These are phyloP conservation scores for Heliangelus exortis DNA, from an alignment of 2,797 vertebrate species.

Conservation along the genomic window DNA sequence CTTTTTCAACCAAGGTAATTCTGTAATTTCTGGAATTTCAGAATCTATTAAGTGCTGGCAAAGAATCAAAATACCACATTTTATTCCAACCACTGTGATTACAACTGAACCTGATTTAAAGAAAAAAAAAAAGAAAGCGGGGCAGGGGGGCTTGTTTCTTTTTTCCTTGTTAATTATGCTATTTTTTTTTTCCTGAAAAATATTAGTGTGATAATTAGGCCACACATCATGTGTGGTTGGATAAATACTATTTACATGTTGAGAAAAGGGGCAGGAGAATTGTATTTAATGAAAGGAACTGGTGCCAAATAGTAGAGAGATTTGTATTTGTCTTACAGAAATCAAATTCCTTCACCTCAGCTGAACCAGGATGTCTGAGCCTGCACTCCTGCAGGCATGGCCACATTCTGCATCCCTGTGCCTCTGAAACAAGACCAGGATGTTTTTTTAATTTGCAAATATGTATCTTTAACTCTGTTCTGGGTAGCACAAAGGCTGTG, in stretches of 20 bases:
- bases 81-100: conserved; percentile 6
- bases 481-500: neutral
- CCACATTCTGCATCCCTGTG: neutral
- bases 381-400: neutral
- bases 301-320: conserved; percentile 26
- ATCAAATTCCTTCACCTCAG: neutral
- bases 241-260: conserved; percentile 39
- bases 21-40: neutral
- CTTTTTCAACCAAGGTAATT: too few relatives aligned
- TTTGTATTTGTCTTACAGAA: neutral
- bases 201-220: conserved; percentile 51
- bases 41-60: neutral
- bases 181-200: conserved; percentile 11
- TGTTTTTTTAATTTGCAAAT: neutral
- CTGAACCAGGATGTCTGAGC: neutral
- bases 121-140: neutral
- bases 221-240: conserved; percentile 27
- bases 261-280: conserved; percentile 49
- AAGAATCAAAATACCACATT: neutral
- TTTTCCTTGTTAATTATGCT: conserved; percentile 39
- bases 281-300: conserved; percentile 44
- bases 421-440: neutral
- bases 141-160: neutral
- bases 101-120: conserved; percentile 19
- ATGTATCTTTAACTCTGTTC: too few relatives aligned